Base-by-base conservation (phyloP, 2,797 vertebrate genomes). In the Glyptemys insculpta region DNA sequence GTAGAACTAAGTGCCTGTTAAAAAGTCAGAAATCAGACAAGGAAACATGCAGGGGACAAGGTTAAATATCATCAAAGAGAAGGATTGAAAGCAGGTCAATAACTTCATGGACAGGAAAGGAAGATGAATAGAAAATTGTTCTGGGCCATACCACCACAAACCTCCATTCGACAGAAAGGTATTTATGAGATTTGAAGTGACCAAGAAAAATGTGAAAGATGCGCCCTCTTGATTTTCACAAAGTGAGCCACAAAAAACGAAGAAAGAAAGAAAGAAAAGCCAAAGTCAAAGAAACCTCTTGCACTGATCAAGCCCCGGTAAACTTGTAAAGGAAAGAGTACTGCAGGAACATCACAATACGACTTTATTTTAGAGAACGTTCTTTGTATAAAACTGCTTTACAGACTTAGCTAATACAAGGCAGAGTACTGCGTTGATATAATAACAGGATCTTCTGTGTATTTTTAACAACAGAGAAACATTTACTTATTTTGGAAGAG, bases 41-140 rank as follows among this genome's bases (percentile, higher is more conserved):
- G 81, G 89, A 98, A 98, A 96, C 95, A 96, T 96, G 96, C 91
- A 95, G 97, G 90, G 88, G 92, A 97, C 97, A 98, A 98, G 98
- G 98, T 98, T 98, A 98, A 98, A 98, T 98, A 97, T 92, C 96
- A 98, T 98, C 98, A 98, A 98, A 98, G 97, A 95, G 80, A 96
- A 96, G 93, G 95, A 97, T 72, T 98, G 97, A 98, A 98, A 97
- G 97, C 95, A 98, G 98, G 97, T 98, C 98, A 98, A 98, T 98
- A 98, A 98, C 97, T 96, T 94, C 96, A 96, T 52, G 95, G 97
- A 96, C 96, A 97, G 97, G 87, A 98, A 97, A 96, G 92, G 94
- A 98, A 98, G 96, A 98, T 95, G 94, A 97, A 98, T 97, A 98
- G 97, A 97, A 98, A 97, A 96, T 96, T 97, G 91, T 89, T 96